Evolutionary conservation across 2,113 vertebrate genomes (phyloP).

Genomic region (Percina caprodes): DNA sequence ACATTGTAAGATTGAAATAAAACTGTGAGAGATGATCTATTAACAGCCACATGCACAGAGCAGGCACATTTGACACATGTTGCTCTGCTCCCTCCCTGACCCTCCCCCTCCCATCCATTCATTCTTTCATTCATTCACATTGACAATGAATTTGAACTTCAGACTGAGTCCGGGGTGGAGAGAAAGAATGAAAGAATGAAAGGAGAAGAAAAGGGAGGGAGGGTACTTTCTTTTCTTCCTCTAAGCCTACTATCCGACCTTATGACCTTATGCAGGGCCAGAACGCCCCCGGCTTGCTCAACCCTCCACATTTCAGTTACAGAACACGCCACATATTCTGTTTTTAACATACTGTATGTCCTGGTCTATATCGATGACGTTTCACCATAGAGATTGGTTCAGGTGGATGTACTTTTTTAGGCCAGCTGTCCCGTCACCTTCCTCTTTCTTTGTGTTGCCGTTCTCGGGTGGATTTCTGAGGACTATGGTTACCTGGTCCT

Average conservation of each 20-base stretch:
- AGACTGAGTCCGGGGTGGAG: constrained; percentile 42
- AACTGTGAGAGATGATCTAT: background rate
- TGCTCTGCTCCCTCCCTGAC: constrained; percentile 24
- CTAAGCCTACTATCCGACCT: constrained; percentile 61
- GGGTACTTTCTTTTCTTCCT: constrained; percentile 29
- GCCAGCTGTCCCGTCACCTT: no score
- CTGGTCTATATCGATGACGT: no score
- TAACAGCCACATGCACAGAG: background rate
- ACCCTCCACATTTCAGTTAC: constrained; percentile 14
- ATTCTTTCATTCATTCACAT: constrained; percentile 43
- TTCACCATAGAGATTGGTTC: no score
- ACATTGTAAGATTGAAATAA: background rate
- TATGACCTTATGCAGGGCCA: constrained; percentile 49
- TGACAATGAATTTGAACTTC: constrained; percentile 77
- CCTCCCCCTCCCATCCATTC: constrained; percentile 32
- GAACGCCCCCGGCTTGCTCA: constrained; percentile 9
- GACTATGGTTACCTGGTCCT: no score
- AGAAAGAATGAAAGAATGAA: constrained; percentile 46
- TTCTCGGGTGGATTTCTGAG: no score
- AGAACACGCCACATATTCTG: constrained; percentile 1
- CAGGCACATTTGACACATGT: constrained; percentile 55
- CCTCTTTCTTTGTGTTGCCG: no score
- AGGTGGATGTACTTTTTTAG: no score
- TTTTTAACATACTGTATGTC: constrained; percentile 2
- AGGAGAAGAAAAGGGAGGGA: constrained; percentile 37